These are phyloP conservation scores for Castor canadensis DNA, from an alignment of 2,113 vertebrate genomes.

Conservation along the genomic window DNA sequence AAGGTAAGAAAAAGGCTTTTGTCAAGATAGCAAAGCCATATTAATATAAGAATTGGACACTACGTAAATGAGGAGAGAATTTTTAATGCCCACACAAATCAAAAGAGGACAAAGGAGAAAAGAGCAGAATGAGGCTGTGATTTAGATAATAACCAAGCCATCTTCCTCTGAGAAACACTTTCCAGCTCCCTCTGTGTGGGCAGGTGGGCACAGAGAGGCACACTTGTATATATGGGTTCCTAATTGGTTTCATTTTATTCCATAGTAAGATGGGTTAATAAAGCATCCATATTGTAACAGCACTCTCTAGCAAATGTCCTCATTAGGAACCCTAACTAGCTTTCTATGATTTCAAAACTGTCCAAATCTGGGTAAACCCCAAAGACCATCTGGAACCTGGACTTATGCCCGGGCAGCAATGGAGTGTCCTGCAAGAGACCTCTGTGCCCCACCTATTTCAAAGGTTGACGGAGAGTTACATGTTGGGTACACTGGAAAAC, in stretches of 20 bases:
- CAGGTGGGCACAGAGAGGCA: neutral
- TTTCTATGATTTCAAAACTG: constrained; percentile 62
- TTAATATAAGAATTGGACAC: neutral
- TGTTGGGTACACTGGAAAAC: neutral
- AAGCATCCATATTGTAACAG: constrained; percentile 52
- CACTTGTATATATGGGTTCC: neutral
- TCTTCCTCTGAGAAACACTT: neutral
- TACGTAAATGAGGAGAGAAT: neutral
- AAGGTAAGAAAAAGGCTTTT: neutral
- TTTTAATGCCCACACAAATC: neutral
- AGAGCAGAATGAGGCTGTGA: neutral
- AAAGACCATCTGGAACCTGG: constrained; percentile 70
- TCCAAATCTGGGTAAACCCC: constrained; percentile 60
- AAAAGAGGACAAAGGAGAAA: neutral
- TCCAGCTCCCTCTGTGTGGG: neutral
- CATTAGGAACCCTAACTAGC: constrained; percentile 66
- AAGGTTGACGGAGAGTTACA: neutral
- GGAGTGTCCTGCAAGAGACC: constrained; percentile 56
- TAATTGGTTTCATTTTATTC: constrained; percentile 59
- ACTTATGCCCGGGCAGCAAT: constrained; percentile 25
- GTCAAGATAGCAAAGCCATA: neutral
- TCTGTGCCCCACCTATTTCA: constrained; percentile 18
- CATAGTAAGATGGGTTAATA: constrained; percentile 51
- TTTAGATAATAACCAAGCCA: neutral
- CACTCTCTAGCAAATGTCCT: constrained; percentile 58